Base-by-base conservation (phyloP, 2,113 vertebrate genomes). In the Scatophagus argus region DNA sequence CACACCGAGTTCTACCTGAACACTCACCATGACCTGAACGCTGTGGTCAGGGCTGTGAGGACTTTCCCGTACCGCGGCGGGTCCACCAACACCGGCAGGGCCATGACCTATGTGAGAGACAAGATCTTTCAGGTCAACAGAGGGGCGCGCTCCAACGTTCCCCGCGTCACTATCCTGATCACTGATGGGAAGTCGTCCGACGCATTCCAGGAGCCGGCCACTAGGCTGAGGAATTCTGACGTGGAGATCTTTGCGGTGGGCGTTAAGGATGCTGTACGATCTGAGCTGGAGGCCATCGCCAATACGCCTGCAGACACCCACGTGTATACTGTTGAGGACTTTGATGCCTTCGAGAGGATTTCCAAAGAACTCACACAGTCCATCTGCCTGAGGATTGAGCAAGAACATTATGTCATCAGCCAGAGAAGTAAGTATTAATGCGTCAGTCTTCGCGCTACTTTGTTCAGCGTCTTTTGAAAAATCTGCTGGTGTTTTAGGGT, bases 151-250 rank as follows among this genome's bases (percentile, higher is more conserved):
- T 29, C 90, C 58, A 95, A 98, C 2, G 97, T 99, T 2, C 98
- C 98, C 0, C 97, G 96, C 1, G 95, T 99, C 65, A 96, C 94
- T 94, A 98, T 99, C 93, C 97, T 99, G 76, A 98, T 99, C 91
- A 99, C 98, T 0, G 98, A 99, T 32, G 98, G 98, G n/a, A 99
- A 99, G 78, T 99, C 98, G 0, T 99, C 98, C 0, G 98, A 99
- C 77, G 96, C 97, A 60, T 99, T 99, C 92, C 96, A 95, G 91
- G 96, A 96, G 2, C 96, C 98, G 2, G 97, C 98, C 75, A 91
- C 95, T 75, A 96, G 87, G 68, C 94, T 99, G 62, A 95, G 96
- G 83, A 95, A 94, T 7, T 81, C 96, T 2, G 97, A 97, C 17
- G 98, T 99, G 81, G 98, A 99, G 87, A 97, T 99, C 90, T 99